Evolutionary conservation across 2,888 invertebrate genomes (phyloP), one percentile per base, ranked within the genome.

Genomic region (Sclerodermus sp.): DNA sequence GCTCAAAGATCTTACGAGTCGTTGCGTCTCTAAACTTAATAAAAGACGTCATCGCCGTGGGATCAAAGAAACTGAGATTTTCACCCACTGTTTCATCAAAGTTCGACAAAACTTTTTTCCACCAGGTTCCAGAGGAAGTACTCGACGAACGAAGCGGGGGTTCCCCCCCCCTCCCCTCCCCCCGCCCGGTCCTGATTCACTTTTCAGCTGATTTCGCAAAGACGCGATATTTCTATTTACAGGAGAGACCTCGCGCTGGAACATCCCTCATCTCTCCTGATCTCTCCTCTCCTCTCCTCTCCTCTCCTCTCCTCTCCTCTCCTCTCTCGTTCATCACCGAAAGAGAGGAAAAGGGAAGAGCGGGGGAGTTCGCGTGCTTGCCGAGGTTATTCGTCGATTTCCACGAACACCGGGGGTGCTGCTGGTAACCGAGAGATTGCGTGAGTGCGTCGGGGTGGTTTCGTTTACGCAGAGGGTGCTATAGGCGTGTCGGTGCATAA

Each of bases 381-480:
- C 30, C 17, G 12, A 42, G 49, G 51, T 47, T 45, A 49, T 59
- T 49, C 56, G 55, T 57, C 62, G 58, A 68, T 68, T 60, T 48
- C 43, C 43, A 37, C 52, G 45, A 55, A 61, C 64, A 51, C 55
- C 53, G 23, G 54, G 58, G 66, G 58, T 62, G 64, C 47, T 55
- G 57, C 51, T 54, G 54, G 50, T 67, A 69, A 68, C 61, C 50
- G 62, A 30, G 60, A 58, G 62, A 66, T 67, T 60, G 69, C 70
- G 66, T 70, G 70, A 57, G 16, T 15, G 42, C 45, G 34, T 48
- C 49, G 40, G 42, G 17, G 46, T 42, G 47, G 41, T 49, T 13
- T 14, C 34, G 34, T 12, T 34, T 13, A 34, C 34, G 3, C 3
- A 34, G 34, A 12, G 18, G 38, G 38, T 38, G 15, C 38, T 15